These are phyloP conservation scores for Acromyrmex charruanus DNA, from an alignment of 1,140 invertebrate genomes.

Conservation along the genomic window DNA sequence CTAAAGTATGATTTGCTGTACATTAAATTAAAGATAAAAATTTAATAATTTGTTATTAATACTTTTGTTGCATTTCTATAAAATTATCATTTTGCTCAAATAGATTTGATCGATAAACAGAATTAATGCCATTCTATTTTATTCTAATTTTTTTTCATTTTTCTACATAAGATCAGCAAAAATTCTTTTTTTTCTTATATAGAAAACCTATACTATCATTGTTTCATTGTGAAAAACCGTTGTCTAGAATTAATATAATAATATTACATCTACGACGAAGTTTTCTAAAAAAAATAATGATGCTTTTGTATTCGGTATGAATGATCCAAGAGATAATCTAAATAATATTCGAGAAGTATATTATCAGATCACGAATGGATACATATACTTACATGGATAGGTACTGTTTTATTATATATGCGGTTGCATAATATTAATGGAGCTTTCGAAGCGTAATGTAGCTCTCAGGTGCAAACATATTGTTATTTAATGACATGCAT, in stretches of 20 bases:
- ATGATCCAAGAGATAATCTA: conserved; percentile 7
- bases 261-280: conserved; percentile 40
- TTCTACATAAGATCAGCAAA: not conserved
- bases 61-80: not conserved
- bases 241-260: conserved; percentile 5
- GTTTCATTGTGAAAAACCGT: not conserved
- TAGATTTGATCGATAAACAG: not conserved
- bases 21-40: not conserved
- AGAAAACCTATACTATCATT: not conserved
- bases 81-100: not conserved
- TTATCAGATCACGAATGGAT: conserved; percentile 27
- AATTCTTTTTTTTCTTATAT: not conserved
- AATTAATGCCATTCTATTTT: not conserved
- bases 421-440: conserved; percentile 36
- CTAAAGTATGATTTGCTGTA: not conserved
- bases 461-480: conserved; percentile 59
- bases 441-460: conserved; percentile 48
- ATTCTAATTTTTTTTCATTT: not conserved
- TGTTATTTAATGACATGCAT: conserved; percentile 54
- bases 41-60: not conserved
- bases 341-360: conserved; percentile 49
- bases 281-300: conserved; percentile 49
- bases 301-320: conserved; percentile 41
- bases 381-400: conserved; percentile 21
- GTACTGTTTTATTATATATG: conserved; percentile 38